phyloP scores from a whole-genome alignment of 1,140 invertebrate species.

The Drosophila obscura region DNA sequence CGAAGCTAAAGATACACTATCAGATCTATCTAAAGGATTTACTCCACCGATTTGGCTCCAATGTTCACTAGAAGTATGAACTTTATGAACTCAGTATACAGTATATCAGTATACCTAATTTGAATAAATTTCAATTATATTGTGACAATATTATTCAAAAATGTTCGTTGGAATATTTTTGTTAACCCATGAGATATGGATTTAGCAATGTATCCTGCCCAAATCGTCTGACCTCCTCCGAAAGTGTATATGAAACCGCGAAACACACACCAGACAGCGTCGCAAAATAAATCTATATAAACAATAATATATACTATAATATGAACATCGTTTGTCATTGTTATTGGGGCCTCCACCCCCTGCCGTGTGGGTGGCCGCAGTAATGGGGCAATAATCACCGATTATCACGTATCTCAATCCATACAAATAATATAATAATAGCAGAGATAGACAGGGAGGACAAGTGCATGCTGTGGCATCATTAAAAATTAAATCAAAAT shows the following conservation, averaged over 20 bases:
- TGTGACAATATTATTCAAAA: too few species aligned
- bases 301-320: slow-evolving; percentile 1
- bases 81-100: too few species aligned
- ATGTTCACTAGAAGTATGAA: neutral
- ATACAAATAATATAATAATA: slow-evolving; percentile 18
- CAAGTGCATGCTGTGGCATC: slow-evolving; percentile 26
- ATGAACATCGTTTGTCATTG: slow-evolving; percentile 36
- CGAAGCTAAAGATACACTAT: too few species aligned
- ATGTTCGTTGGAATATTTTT: too few species aligned
- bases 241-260: too few species aligned
- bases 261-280: too few species aligned
- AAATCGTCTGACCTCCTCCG: too few species aligned
- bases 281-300: neutral
- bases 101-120: rapidly evolving
- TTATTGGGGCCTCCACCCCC: slow-evolving; percentile 11
- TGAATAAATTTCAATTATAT: too few species aligned
- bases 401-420: slow-evolving; percentile 62
- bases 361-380: slow-evolving; percentile 60
- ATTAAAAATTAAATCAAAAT: slow-evolving; percentile 78
- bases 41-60: slow-evolving; percentile 1
- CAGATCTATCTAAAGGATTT: slow-evolving; percentile 13
- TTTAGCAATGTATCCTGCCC: too few species aligned
- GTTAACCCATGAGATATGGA: too few species aligned
- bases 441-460: neutral
- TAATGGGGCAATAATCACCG: slow-evolving; percentile 61